Evolutionary conservation across 2,797 vertebrate genomes (phyloP).

Genomic region (Etheostoma perlongum): DNA sequence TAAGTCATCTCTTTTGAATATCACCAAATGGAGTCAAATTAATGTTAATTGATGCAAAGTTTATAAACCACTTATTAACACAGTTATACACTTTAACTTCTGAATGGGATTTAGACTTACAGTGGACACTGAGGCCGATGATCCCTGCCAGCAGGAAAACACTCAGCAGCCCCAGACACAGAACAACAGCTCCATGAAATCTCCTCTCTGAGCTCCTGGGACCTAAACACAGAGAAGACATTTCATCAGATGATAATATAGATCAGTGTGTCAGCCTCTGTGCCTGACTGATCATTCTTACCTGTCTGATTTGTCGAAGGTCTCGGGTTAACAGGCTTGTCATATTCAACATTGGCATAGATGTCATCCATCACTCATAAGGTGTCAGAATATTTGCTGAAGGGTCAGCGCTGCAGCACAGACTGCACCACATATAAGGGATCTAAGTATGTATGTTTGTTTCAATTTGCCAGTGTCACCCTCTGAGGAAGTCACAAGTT

Average conservation of each 20-base stretch:
- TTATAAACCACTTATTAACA: too few relatives aligned
- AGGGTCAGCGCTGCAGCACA: not conserved
- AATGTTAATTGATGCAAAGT: too few relatives aligned
- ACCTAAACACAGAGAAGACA: constrained; percentile 6
- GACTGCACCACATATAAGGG: not conserved
- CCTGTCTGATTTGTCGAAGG: constrained; percentile 4
- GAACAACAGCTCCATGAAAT: not conserved
- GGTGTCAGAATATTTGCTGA: not conserved
- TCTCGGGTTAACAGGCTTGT: fast-evolving
- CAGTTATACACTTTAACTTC: too few relatives aligned
- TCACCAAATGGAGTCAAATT: too few relatives aligned
- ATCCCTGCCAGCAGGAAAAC: constrained; percentile 39
- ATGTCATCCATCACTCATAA: not conserved
- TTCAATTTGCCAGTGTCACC: too few relatives aligned
- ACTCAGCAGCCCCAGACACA: constrained; percentile 36
- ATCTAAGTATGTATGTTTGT: too few relatives aligned
- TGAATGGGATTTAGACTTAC: constrained; percentile 33
- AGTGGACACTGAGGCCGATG: constrained; percentile 18
- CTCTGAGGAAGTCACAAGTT: too few relatives aligned
- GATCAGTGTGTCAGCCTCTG: too few relatives aligned
- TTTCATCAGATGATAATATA: not conserved
- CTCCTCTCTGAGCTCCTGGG: not conserved
- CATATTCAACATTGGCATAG: not conserved
- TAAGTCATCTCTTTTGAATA: too few relatives aligned
- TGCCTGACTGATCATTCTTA: not conserved